These are phyloP conservation scores for Sebastiscus tertius DNA, from an alignment of 2,797 vertebrate genomes.

Conservation along the genomic window DNA sequence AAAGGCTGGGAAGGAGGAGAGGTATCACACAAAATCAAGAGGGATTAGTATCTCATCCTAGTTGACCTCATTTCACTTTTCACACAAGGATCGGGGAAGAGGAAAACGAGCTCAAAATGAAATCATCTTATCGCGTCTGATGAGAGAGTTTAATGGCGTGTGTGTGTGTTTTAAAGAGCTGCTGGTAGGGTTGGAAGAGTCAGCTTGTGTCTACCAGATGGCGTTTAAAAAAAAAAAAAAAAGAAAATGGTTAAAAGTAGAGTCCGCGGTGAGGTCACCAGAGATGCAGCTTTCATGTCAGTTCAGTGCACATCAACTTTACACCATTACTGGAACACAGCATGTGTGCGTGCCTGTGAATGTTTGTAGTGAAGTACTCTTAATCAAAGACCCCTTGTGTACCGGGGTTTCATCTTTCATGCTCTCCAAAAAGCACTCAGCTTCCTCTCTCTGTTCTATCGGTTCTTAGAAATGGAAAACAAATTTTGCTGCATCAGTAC, in stretches of 20 bases:
- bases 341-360: not conserved
- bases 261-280: constrained; percentile 18
- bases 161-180: not conserved
- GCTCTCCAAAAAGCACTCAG: constrained; percentile 46
- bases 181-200: constrained; percentile 6
- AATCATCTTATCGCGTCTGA: constrained; percentile 15
- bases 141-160: constrained; percentile 5
- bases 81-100: constrained; percentile 25
- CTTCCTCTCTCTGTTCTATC: constrained; percentile 24
- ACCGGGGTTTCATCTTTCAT: constrained; percentile 52
- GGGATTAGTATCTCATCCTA: constrained; percentile 40
- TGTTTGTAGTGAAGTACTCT: constrained; percentile 19
- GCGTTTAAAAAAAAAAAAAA: constrained; percentile 11
- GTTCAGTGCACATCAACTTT: constrained; percentile 45
- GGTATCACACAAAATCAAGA: constrained; percentile 40
- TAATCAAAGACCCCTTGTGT: constrained; percentile 55
- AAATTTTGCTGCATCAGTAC: constrained; percentile 63
- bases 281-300: constrained; percentile 46
- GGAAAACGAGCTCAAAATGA: constrained; percentile 7
- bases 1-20: constrained; percentile 3
- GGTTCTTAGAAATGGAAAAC: constrained; percentile 52
- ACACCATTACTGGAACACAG: constrained; percentile 27
- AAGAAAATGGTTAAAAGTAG: not conserved
- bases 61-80: constrained; percentile 52
- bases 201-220: constrained; percentile 36